phyloP scores from a whole-genome alignment of 2,888 invertebrate genomes.

The Antitype chi region DNA sequence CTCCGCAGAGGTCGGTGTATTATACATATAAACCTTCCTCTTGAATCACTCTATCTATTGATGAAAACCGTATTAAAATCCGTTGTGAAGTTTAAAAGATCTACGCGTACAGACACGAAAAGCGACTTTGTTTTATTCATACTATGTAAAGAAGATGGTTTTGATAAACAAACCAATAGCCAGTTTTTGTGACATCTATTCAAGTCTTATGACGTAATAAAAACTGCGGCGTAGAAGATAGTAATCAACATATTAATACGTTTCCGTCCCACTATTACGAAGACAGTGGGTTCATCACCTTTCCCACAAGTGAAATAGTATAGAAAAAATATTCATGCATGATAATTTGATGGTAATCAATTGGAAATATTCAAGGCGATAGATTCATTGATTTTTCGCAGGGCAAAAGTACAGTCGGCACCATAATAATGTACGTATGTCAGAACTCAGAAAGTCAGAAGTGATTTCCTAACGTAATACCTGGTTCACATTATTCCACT shows the following conservation, averaged over 20 bases:
- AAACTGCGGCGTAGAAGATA: constrained; percentile 54
- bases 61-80: too few species aligned
- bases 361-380: constrained; percentile 47
- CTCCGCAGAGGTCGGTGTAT: too few species aligned
- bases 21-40: too few species aligned
- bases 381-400: constrained; percentile 50
- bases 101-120: too few species aligned
- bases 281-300: constrained; percentile 61
- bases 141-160: background rate
- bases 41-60: too few species aligned
- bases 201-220: constrained; percentile 48
- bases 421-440: background rate
- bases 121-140: too few species aligned
- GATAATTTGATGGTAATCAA: constrained; percentile 61
- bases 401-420: constrained; percentile 23
- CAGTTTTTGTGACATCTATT: constrained; percentile 20
- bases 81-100: too few species aligned
- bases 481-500: too few species aligned
- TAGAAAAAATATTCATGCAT: constrained; percentile 69
- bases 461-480: background rate
- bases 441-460: background rate
- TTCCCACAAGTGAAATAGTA: constrained; percentile 57
- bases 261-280: constrained; percentile 57
- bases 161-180: constrained; percentile 10
- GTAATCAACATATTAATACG: constrained; percentile 55